These are phyloP conservation scores for Phylloscopus trochilus DNA, from an alignment of 2,113 vertebrate genomes.

Conservation along the genomic window DNA sequence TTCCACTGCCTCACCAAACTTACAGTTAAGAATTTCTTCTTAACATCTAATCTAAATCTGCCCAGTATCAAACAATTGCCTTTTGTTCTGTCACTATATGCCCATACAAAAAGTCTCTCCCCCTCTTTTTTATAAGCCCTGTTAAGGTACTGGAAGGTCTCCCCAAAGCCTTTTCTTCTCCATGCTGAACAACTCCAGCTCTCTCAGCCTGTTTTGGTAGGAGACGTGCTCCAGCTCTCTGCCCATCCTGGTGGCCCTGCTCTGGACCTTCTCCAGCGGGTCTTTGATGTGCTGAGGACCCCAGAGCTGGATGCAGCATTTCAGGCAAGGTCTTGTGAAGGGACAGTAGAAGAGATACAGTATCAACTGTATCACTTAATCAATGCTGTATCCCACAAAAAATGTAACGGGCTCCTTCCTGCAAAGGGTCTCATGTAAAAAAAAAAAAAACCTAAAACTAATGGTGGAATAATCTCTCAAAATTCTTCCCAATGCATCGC, in stretches of 20 bases:
- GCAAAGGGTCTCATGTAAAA: background rate
- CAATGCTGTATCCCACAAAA: background rate
- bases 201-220: background rate
- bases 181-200: background rate
- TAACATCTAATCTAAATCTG: background rate
- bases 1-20: background rate
- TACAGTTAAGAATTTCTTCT: background rate
- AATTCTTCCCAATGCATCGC: fast-evolving
- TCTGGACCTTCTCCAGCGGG: background rate
- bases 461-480: background rate
- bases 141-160: background rate
- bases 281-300: background rate
- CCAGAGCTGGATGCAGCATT: background rate
- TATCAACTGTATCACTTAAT: background rate
- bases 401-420: background rate
- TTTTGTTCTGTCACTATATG: background rate
- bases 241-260: background rate
- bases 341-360: background rate
- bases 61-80: background rate
- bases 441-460: background rate
- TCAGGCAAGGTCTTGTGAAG: fast-evolving
- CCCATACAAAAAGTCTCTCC: background rate
- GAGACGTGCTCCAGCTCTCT: background rate
- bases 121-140: background rate
- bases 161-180: background rate